Evolutionary conservation across 2,888 invertebrate species (phyloP), one percentile per base, ranked within the genome.

Genomic region (Spodoptera picta): DNA sequence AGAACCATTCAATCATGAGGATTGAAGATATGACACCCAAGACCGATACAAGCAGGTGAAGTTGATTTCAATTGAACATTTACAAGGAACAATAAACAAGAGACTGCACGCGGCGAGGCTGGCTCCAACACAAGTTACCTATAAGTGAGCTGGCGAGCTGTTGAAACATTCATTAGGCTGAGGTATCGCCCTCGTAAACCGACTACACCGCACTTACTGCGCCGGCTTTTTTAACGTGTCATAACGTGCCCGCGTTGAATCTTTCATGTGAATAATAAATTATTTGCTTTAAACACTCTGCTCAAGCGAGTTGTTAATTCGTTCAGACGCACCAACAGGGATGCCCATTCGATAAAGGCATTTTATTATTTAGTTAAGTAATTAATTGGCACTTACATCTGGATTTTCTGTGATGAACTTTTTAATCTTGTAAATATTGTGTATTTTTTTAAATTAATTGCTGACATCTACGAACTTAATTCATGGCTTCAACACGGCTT

Each of bases 231-330:
- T 85, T 81, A 80, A 83, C 69, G 75, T 73, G 78, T 81, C 83
- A 90, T 85, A 83, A 83, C 78, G 81, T 83, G 85, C 84, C 81
- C 79, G 83, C 83, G 86, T 87, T 91, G 90, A 87, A 91, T 91
- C 75, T 89, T 90, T 87, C 88, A 90, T 90, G 85, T 82, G 87
- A 82, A 89, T 90, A 83, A 76, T 81, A 87, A 87, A 53, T 62
- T 48, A 44, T 53, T 61, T 44, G 31, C 24, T 31, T 48, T 60
- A 24, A 49, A 59, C 46, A 51, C 43, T 56, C 36, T 31, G 36
- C 6, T 36, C 11, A 19, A 49, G 14, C 9, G 14, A n/a, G 7
- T 31, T 49, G 6, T 36, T 36, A 6, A 7, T 36, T 36, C 36
- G 7, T 36, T 9, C 9, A 36, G 36, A 6, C 6, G 6, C 7